Conservation (phyloP, 2,888 invertebrate genomes). For the Mythimna pallens region DNA sequence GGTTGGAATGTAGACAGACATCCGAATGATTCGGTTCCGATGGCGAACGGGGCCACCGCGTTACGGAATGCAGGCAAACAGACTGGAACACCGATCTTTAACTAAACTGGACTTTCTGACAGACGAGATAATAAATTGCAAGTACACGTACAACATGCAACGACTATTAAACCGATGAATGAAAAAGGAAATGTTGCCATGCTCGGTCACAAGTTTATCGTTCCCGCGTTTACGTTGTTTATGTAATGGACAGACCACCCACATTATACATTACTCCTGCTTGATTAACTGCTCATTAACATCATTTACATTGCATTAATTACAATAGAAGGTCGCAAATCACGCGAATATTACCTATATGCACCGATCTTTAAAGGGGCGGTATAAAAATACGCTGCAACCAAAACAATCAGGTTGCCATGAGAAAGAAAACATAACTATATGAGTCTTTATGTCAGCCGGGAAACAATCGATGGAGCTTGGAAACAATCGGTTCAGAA, state of each 20-base stretch:
- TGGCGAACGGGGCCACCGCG: constrained; percentile 74
- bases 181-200: constrained; percentile 26
- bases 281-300: constrained; percentile 31
- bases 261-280: constrained; percentile 1
- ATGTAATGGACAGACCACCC: constrained; percentile 12
- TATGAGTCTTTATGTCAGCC: constrained; percentile 51
- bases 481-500: constrained; percentile 64
- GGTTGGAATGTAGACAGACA: constrained; percentile 69
- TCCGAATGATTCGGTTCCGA: constrained; percentile 75
- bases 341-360: neutral
- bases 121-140: constrained; percentile 58
- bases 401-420: constrained; percentile 60
- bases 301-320: constrained; percentile 20
- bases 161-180: constrained; percentile 22
- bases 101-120: constrained; percentile 73
- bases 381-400: constrained; percentile 42
- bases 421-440: constrained; percentile 66
- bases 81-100: constrained; percentile 83
- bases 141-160: constrained; percentile 46
- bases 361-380: constrained; percentile 27
- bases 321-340: constrained; percentile 5
- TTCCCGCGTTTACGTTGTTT: constrained; percentile 17
- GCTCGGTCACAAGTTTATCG: constrained; percentile 24
- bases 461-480: constrained; percentile 63
- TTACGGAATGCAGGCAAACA: constrained; percentile 80